Evolutionary conservation across 2,797 vertebrate genomes (phyloP).

Genomic region (Chaenodraco wilsoni): DNA sequence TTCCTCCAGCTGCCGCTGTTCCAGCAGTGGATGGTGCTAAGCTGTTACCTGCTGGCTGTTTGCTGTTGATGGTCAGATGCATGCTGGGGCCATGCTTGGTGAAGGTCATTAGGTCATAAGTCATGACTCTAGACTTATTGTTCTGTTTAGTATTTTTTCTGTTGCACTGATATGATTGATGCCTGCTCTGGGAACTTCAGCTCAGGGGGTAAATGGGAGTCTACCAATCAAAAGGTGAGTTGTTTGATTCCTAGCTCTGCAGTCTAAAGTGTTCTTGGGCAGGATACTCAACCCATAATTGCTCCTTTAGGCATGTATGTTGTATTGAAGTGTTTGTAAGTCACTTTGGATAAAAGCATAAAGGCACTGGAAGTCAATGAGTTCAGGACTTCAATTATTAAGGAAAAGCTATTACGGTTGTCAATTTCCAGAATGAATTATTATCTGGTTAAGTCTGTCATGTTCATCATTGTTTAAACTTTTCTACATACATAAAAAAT

Average conservation of each 20-base stretch:
- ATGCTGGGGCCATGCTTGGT: conserved; percentile 41
- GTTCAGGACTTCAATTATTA: not conserved
- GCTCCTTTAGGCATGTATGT: too few relatives aligned
- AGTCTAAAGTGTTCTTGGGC: too few relatives aligned
- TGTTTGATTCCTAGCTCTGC: too few relatives aligned
- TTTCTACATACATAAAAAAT: not conserved
- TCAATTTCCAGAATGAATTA: not conserved
- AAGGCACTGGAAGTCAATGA: not conserved
- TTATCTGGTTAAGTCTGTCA: not conserved
- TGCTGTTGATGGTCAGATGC: conserved; percentile 48
- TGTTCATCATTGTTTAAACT: not conserved
- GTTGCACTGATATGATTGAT: conserved; percentile 18
- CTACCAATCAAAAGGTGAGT: too few relatives aligned
- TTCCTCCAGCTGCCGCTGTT: conserved; percentile 38
- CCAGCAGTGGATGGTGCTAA: conserved; percentile 43
- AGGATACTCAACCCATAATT: too few relatives aligned
- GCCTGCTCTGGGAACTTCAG: not conserved
- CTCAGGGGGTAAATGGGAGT: too few relatives aligned
- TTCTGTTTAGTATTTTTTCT: conserved; percentile 27
- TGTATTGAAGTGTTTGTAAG: too few relatives aligned
- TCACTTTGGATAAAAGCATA: not conserved
- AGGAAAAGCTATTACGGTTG: not conserved
- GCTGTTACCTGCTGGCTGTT: conserved; percentile 40
- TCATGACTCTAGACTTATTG: conserved; percentile 17
- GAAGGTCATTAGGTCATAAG: conserved; percentile 47